Evolutionary conservation across 2,888 invertebrate species (phyloP).

Genomic region (Synanthedon tipuliformis): DNA sequence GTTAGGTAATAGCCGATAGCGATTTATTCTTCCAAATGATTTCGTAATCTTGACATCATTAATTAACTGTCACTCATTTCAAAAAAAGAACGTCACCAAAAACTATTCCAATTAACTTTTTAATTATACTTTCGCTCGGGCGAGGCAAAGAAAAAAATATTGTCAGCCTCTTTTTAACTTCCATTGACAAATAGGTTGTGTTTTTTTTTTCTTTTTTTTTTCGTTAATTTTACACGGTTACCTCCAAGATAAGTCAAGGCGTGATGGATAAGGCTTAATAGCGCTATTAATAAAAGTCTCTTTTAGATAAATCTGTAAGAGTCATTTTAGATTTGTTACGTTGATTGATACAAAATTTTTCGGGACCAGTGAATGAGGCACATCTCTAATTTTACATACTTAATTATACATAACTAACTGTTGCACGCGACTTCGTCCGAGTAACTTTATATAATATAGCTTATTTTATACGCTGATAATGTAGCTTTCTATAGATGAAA

Average conservation of each 20-base stretch:
- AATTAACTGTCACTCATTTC: constrained; percentile 1
- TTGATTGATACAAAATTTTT: constrained; percentile 5
- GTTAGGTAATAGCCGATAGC: not conserved
- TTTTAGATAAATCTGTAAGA: constrained; percentile 21
- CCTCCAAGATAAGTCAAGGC: constrained; percentile 26
- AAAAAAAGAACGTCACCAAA: constrained; percentile 14
- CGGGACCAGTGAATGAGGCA: too few relatives aligned
- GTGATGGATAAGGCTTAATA: constrained; percentile 39
- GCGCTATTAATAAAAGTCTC: constrained; percentile 36
- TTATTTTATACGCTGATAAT: too few relatives aligned
- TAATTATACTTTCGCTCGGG: constrained; percentile 23
- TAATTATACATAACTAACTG: too few relatives aligned
- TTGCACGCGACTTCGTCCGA: too few relatives aligned
- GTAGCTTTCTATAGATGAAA: too few relatives aligned
- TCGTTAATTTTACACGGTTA: constrained; percentile 31
- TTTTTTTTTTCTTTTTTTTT: constrained; percentile 15
- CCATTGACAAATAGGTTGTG: constrained; percentile 34
- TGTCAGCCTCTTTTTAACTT: constrained; percentile 19
- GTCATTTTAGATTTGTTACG: constrained; percentile 10
- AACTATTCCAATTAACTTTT: constrained; percentile 33
- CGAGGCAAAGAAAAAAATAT: constrained; percentile 21
- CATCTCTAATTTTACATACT: too few relatives aligned
- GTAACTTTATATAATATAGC: too few relatives aligned
- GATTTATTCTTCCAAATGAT: not conserved
- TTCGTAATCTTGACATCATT: constrained; percentile 1